A percentile compares a stretch with the other conserved stretches of the same genome.
Conservation (phyloP, 2,888 invertebrate species). For the Leptinotarsa juncta region DNA sequence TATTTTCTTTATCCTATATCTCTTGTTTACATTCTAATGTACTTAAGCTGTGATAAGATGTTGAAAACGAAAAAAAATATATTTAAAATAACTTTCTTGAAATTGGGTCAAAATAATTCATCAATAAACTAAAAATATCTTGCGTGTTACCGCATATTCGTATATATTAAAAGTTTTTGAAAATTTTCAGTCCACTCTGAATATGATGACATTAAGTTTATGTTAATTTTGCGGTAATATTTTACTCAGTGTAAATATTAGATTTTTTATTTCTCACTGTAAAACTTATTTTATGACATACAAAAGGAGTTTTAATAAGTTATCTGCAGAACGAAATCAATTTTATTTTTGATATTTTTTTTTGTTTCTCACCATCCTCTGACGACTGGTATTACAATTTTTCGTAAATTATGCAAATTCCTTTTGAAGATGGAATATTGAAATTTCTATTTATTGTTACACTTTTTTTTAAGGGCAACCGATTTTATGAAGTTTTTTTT, state of each 20-base stretch:
- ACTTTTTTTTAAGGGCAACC: constrained; percentile 23
- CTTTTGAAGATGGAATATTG: constrained; percentile 20
- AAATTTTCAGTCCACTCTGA: constrained; percentile 24
- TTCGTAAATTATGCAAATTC: constrained; percentile 19
- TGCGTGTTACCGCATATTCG: too few species aligned
- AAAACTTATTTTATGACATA: constrained; percentile 42
- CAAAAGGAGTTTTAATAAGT: constrained; percentile 55
- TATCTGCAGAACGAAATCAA: constrained; percentile 36
- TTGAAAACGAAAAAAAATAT: too few species aligned
- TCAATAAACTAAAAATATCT: too few species aligned
- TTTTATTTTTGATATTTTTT: constrained; percentile 45
- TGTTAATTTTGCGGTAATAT: constrained; percentile 59
- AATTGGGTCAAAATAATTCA: too few species aligned
- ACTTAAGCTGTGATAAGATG: too few species aligned
- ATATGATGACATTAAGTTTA: constrained; percentile 21
- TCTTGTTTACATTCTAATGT: too few species aligned
- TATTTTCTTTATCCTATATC: too few species aligned
- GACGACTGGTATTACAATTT: constrained; percentile 28
- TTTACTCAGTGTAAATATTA: constrained; percentile 56
- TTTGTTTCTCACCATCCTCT: constrained; percentile 28
- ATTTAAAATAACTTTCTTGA: too few species aligned
- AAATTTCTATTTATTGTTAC: constrained; percentile 23
- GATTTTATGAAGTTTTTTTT: constrained; percentile 27
- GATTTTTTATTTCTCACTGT: constrained; percentile 38
- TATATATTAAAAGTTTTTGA: too few species aligned